Conservation (phyloP, 2,113 vertebrate genomes). For the Charina bottae region DNA sequence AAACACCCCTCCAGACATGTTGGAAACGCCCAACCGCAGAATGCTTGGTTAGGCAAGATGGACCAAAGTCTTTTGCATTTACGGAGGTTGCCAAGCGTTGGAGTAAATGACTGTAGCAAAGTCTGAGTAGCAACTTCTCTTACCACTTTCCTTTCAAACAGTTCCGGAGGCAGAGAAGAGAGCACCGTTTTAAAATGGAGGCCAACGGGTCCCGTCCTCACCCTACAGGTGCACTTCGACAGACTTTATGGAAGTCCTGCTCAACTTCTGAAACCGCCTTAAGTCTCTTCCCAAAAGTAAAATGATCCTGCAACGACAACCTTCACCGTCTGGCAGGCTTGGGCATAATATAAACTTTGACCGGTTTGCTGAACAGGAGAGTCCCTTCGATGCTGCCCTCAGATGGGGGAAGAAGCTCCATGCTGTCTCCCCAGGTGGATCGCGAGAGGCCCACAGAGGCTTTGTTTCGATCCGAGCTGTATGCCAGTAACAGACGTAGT, state of each 20-base stretch:
- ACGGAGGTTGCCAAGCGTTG: too few species aligned
- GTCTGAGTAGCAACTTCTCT: background rate
- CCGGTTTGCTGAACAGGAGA: constrained; percentile 91
- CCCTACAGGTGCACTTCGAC: too few species aligned
- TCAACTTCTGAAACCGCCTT: too few species aligned
- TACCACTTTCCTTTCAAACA: background rate
- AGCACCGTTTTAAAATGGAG: background rate
- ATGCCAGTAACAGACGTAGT: constrained; percentile 90
- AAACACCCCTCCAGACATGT: background rate
- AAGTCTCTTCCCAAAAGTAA: background rate
- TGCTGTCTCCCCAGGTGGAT: constrained; percentile 79
- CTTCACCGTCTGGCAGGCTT: constrained; percentile 88
- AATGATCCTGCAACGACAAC: fast-evolving
- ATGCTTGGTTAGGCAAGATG: background rate
- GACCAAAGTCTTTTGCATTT: background rate
- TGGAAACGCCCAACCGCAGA: background rate
- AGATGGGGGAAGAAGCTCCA: constrained; percentile 72
- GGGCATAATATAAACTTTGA: constrained; percentile 97
- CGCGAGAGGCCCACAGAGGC: constrained; percentile 66
- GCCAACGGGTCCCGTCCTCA: too few species aligned
- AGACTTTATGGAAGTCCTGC: background rate
- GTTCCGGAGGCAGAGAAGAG: background rate
- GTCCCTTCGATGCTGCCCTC: constrained; percentile 89
- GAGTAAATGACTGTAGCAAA: background rate
- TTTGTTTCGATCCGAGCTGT: constrained; percentile 81